phyloP scores from a whole-genome alignment of 2,113 vertebrate genomes.

The human region GRCh38 chr15:53516501-53517000 shows the following conservation, averaged over 20 bases:
- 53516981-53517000: neutral
- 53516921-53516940: constrained; percentile 8
- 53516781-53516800: constrained; percentile 29
- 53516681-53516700: neutral
- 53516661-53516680: neutral
- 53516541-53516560: no score
- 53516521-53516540: neutral
- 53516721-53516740: constrained; percentile 11
- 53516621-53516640: neutral
- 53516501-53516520: neutral
- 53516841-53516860: constrained; percentile 22
- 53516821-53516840: neutral
- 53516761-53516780: constrained; percentile 50
- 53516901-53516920: constrained; percentile 56
- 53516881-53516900: constrained; percentile 62
- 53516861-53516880: constrained; percentile 26
- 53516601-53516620: neutral
- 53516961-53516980: neutral
- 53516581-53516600: neutral
- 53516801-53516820: constrained; percentile 28
- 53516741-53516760: constrained; percentile 12
- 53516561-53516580: neutral
- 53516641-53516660: neutral
- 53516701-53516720: constrained; percentile 34
- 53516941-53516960: neutral